Evolutionary conservation across 1,140 invertebrate species (phyloP).

Genomic region (Portunus trituberculatus): DNA sequence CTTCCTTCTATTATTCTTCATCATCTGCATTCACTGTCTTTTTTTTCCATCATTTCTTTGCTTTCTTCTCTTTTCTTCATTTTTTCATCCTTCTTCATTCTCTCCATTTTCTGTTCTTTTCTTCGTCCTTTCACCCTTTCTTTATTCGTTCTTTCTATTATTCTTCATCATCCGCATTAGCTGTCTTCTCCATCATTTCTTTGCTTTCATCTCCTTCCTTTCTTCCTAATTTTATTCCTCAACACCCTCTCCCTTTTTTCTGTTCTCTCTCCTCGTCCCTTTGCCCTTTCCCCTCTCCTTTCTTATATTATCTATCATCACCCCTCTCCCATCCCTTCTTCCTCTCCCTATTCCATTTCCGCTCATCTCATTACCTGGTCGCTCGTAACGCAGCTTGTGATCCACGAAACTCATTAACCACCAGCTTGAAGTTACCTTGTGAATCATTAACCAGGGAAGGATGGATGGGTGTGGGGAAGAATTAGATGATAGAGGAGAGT

Average conservation of each 20-base stretch:
- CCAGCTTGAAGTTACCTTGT: not conserved
- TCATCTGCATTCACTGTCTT: no score
- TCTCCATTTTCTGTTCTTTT: no score
- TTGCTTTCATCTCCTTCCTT: not conserved
- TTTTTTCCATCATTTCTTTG: no score
- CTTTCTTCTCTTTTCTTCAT: no score
- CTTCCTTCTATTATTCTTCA: no score
- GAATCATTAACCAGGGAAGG: not conserved
- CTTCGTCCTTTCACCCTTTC: no score
- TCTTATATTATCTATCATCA: no score
- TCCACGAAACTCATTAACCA: constrained; percentile 7
- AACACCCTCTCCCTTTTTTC: no score
- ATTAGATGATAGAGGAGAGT: not conserved
- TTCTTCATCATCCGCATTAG: no score
- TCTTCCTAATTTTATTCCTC: no score
- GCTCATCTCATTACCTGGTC: not conserved
- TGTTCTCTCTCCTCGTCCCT: not conserved
- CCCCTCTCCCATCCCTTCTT: not conserved
- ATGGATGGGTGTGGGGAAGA: not conserved
- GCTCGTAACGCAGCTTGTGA: not conserved
- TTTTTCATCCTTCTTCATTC: no score
- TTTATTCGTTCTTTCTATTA: no score
- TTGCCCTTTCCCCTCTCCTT: not conserved
- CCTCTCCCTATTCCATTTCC: not conserved
- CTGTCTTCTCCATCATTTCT: not conserved